Base-by-base conservation (phyloP, 2,888 invertebrate species). In the Catocala sponsa region DNA sequence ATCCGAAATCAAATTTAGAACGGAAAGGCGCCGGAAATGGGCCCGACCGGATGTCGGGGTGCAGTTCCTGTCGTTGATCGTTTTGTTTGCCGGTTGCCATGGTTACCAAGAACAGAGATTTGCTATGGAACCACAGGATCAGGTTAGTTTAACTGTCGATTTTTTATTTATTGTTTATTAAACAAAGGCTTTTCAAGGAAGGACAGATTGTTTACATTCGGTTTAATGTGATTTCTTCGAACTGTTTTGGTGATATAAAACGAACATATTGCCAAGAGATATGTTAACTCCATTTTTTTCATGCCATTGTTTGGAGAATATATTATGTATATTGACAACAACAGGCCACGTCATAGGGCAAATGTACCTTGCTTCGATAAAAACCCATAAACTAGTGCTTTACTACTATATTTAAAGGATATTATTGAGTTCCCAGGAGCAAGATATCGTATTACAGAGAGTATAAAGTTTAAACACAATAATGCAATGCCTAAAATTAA, bases 91-190 rank as follows among this genome's bases (percentile, higher is more conserved):
- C 83, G 82, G 89, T 85, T 87, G 91, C 84, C 76, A 91, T 91
- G 84, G 94, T 79, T 84, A 84, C 78, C 88, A 89, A 66, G 96
- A 96, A 82, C 99, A 99, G 92, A 96, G 97, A 88, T 99, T 99
- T 89, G 97, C 98, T 42, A 97, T 98, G 95, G 98, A 99, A 86
- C 99, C 99, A 2, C 97, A 97, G 89, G 98, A 98, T 95, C 96
- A 93, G 91, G 92, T 92, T 79, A 60, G 63, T 77, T 69, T 55
- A 64, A 68, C 64, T 57, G 53, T 67, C 46, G 49, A 63, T 62
- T 46, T 7, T 62, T 63, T 62, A 48, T 56, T 53, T 62, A 6
- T 50, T 52, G 53, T 62, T 55, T 63, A 59, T 9, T 59, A 55
- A 67, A 63, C 54, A 62, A 42, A 53, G 59, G 47, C 38, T 65